A percentile compares a stretch with the other conserved stretches of the same genome.
phyloP scores from a whole-genome alignment of 2,113 vertebrate genomes.

The Hiodon alosoides region DNA sequence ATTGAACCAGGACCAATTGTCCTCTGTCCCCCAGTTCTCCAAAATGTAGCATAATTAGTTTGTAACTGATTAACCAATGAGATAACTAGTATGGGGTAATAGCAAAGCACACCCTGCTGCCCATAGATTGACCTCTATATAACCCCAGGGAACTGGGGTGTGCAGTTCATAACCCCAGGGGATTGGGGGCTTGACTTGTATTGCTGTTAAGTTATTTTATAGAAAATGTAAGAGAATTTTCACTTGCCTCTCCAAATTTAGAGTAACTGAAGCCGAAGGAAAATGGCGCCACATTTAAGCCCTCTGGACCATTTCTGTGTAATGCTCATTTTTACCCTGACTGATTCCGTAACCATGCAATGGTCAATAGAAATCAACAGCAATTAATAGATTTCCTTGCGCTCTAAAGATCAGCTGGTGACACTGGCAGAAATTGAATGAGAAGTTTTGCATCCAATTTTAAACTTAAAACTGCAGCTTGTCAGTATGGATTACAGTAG shows the following conservation, averaged over 20 bases:
- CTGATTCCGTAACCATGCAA: constrained; percentile 18
- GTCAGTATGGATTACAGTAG: constrained; percentile 19
- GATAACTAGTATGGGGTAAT: too few relatives aligned
- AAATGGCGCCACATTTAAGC: neutral
- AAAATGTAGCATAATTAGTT: too few relatives aligned
- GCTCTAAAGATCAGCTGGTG: constrained; percentile 9
- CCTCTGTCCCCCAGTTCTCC: too few relatives aligned
- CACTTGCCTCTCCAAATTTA: constrained; percentile 1
- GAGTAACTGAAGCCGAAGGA: neutral
- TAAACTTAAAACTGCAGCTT: constrained; percentile 14
- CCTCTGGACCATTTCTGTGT: neutral
- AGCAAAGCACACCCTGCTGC: too few relatives aligned
- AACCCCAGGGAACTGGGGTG: too few relatives aligned
- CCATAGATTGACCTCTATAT: too few relatives aligned
- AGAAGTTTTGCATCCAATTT: constrained; percentile 15
- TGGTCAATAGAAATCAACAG: constrained; percentile 26
- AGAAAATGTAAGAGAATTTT: constrained; percentile 1
- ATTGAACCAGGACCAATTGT: too few relatives aligned
- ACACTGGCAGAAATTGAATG: constrained; percentile 17
- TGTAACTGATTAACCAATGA: too few relatives aligned
- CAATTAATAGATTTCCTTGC: constrained; percentile 21
- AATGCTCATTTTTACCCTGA: constrained; percentile 1
- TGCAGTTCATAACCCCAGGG: too few relatives aligned
- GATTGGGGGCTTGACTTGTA: too few relatives aligned
- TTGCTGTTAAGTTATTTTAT: too few relatives aligned